Base-by-base conservation (phyloP, 2,113 vertebrate species). In the Carassius gibelio region DNA sequence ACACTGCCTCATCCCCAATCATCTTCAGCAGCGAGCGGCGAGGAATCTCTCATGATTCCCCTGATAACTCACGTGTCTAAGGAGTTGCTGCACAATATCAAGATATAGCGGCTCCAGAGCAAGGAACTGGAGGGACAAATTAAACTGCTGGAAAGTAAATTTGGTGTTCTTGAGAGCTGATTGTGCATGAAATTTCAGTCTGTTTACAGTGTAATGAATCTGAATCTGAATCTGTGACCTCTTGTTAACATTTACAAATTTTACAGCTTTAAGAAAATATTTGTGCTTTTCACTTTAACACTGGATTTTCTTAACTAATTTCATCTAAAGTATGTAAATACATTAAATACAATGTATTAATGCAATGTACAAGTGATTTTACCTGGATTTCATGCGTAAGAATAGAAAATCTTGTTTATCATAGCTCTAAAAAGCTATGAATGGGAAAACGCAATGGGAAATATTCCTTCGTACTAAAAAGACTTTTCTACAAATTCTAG, bases 371-470 rank as follows among this genome's bases (percentile, higher is more conserved):
- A 88, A 23, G n/a, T 10, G 50, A 4, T 55, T 87, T 61, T 34
- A 87, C 88, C 55, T 85, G 34, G 23, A 87, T 89, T 78, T 87
- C 92, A 94, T 94, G 93, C 94, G 89, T 86, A 91, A 93, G 85
- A 91, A 88, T 89, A 79, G 85, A 93, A 93, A 87, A 62, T 84
- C 72, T 68, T 76, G 87, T 75, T 61, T 88, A 84, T 85, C 88
- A 87, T 84, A 88, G 83, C 81, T 64, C 75, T 90, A 91, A 90
- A 89, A 93, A 92, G 91, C 75, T 83, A 75, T 90, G 84, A 84
- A 93, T 92, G 90, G 88, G 89, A 94, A 48, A 90, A 88, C 86
- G 90, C 86, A 57, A 82, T 86, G 84, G 87, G 88, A 90, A 85
- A 87, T 59, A 66, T 77, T 21, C 78, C 71, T 82, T 57, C 77